Percentiles rank a stretch among this genome's conserved stretches.
These are phyloP conservation scores for Trematomus loennbergii DNA, from an alignment of 2,113 vertebrate genomes.

Conservation along the genomic window DNA sequence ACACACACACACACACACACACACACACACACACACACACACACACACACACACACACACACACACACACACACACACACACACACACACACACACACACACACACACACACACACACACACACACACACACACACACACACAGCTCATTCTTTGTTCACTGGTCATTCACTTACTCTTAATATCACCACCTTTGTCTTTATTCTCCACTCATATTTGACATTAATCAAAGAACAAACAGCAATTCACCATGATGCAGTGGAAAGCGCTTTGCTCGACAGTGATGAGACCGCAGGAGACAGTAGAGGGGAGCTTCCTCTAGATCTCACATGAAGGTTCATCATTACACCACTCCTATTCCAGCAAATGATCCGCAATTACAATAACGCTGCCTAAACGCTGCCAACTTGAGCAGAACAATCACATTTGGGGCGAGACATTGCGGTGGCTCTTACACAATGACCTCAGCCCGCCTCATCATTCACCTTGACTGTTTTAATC, in stretches of 20 bases:
- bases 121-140: no score
- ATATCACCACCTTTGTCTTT: constrained; percentile 41
- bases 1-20: no score
- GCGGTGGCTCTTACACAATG: constrained; percentile 59
- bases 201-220: constrained; percentile 50
- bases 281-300: constrained; percentile 65
- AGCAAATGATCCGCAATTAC: constrained; percentile 81
- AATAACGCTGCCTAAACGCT: constrained; percentile 68
- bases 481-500: constrained; percentile 75
- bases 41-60: no score
- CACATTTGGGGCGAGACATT: constrained; percentile 75
- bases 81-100: no score
- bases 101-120: no score
- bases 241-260: constrained; percentile 23
- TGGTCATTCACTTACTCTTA: constrained; percentile 47
- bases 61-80: no score
- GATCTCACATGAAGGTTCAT: constrained; percentile 69
- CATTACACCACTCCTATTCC: constrained; percentile 73
- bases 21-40: no score
- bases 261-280: constrained; percentile 28
- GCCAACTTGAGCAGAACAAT: constrained; percentile 82
- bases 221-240: constrained; percentile 73
- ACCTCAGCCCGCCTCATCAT: constrained; percentile 71
- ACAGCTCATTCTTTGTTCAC: constrained; percentile 16
- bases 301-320: constrained; percentile 61